Evolutionary conservation across 2,797 vertebrate genomes (phyloP), one percentile per base, ranked within the genome.

Genomic region (Ispidina picta): DNA sequence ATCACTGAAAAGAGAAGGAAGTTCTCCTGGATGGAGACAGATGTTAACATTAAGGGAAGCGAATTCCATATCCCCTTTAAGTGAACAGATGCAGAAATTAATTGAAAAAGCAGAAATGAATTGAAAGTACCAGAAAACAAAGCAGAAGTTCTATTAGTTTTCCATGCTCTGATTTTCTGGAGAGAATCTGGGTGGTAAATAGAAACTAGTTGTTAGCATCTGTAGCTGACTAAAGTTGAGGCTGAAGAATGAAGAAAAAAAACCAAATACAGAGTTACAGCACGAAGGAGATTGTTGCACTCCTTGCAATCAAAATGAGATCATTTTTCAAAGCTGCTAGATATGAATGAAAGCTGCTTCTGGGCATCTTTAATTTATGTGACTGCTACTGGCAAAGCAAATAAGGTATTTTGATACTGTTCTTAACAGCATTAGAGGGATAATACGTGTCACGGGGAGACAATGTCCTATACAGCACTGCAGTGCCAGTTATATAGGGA

Each of bases 271-370:
- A 89, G 66, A 86, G 65, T 73, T 87, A 6, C 80, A 80, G 87
- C 76, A 86, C 35, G 74, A 91, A 88, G 35, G 49, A 89, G 66
- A 62, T 92, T 86, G 81, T 89, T 95, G 88, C 22, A 8, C 56
- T 90, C 69, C 79, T 83, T 93, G 74, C 82, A 96, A 93, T 93
- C 90, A 96, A 95, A 95, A 94, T 94, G 78, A 96, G 82, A 95
- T 92, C 52, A 89, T 96, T 96, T 96, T 95, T 96, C 92, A 96
- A 92, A 96, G 90, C 89, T 89, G 79, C 63, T 93, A 92, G 87
- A 51, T 88, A 78, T 86, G 56, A 95, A 92, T 55, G 86, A 91
- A 94, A 92, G 89, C 46, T 92, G 86, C 92, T 95, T 95, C 74
- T 74, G 76, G 93, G 86, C 69, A 89, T 85, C 85, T 91, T 92